phyloP scores from a whole-genome alignment of 2,888 invertebrate species.

The Macrosoma leucophasiata region DNA sequence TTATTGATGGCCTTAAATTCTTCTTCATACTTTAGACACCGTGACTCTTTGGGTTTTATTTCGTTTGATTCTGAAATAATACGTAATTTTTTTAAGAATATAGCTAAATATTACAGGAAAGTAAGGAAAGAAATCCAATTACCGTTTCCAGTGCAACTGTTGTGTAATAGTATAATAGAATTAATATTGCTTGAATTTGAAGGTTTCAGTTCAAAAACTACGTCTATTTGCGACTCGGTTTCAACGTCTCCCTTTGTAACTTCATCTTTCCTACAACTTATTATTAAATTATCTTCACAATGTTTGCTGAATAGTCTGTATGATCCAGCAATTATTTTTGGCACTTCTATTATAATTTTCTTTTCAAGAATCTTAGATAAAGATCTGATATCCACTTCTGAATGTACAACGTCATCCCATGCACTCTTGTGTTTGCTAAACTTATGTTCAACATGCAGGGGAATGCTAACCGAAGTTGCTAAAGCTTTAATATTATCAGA shows the following conservation, averaged over 20 bases:
- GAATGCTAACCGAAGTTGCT: constrained; percentile 48
- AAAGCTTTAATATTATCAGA: constrained; percentile 30
- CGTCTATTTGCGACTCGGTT: constrained; percentile 42
- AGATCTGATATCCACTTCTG: constrained; percentile 56
- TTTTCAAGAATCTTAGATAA: constrained; percentile 58
- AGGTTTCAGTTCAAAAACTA: constrained; percentile 46
- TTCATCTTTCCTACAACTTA: constrained; percentile 43
- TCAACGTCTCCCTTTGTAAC: constrained; percentile 4
- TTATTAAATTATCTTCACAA: constrained; percentile 44
- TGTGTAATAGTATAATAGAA: constrained; percentile 49
- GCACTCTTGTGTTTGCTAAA: constrained; percentile 29
- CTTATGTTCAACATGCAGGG: constrained; percentile 45
- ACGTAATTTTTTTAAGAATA: no score
- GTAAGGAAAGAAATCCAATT: no score
- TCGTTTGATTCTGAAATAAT: no score
- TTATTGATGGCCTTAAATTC: no score
- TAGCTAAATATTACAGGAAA: no score
- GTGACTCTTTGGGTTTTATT: no score
- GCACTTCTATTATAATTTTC: constrained; percentile 54
- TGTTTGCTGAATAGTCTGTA: constrained; percentile 46
- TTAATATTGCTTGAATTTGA: constrained; percentile 48
- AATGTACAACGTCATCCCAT: constrained; percentile 57
- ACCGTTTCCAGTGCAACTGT: no score
- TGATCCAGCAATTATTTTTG: constrained; percentile 49
- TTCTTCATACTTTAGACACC: no score